Evolutionary conservation across 2,113 vertebrate genomes (phyloP).

Genomic region (Chloropsis cyanopogon): DNA sequence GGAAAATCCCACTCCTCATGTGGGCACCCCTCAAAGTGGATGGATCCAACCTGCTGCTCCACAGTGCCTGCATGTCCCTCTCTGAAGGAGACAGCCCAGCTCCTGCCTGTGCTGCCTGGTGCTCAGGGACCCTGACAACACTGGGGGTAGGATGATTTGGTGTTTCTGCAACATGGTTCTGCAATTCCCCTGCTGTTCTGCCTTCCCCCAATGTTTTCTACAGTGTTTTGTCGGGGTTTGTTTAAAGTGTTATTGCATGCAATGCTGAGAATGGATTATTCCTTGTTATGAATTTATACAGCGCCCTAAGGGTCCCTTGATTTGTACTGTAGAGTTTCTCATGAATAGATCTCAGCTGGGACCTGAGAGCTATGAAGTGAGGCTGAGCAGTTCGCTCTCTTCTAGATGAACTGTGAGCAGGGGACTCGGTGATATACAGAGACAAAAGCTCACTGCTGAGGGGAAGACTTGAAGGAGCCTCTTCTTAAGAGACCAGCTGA

Average conservation of each 20-base stretch:
- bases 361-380: slow-evolving; percentile 14
- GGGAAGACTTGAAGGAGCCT: not conserved
- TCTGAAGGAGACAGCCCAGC: not conserved
- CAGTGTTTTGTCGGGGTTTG: not conserved
- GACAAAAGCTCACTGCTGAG: not conserved
- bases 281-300: slow-evolving; percentile 45
- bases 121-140: not conserved
- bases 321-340: slow-evolving; percentile 31
- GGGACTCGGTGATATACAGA: slow-evolving; percentile 43
- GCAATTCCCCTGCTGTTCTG: not conserved
- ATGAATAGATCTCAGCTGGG: slow-evolving; percentile 13
- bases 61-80: not conserved
- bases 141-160: not conserved
- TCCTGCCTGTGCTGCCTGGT: not conserved
- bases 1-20: not conserved
- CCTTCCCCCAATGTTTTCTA: not conserved
- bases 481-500: not conserved
- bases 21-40: not conserved
- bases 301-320: slow-evolving; percentile 10
- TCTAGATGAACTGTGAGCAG: slow-evolving; percentile 48
- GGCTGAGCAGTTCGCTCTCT: not conserved
- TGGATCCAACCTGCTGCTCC: not conserved
- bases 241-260: not conserved
- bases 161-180: not conserved
- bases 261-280: slow-evolving; percentile 9